Evolutionary conservation across 2,888 invertebrate species (phyloP), one percentile per base, ranked within the genome.

Genomic region (Steinernema scapterisci): DNA sequence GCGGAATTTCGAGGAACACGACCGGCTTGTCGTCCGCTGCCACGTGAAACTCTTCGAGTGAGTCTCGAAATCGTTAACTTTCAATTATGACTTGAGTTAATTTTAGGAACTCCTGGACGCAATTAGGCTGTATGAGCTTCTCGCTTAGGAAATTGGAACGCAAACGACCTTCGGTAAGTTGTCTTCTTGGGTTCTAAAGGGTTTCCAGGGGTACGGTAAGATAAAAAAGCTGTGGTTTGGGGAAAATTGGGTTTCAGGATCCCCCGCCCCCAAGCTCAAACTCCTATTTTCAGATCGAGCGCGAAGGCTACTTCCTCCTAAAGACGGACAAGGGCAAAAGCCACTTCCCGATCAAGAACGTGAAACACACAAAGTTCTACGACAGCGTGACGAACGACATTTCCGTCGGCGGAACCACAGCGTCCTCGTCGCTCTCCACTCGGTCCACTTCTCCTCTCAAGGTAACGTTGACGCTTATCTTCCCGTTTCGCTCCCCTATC

Each of bases 41-140:
- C 38, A 63, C 27, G 63, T 63, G 16, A 25, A 63, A 16, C 52
- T 23, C 23, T 52, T 21, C 23, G 52, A 52, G 52, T 52, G 23
- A 52, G 52, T 52, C 52, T 6, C 23, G 11, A 6, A 48, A 48
- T 19, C 48, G 52, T 21, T 11, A 19, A 11, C 21, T 52, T 21
- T 52, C 52, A 19, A 21, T 38, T 38, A 38, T 16, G 16, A 48
- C 16, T 13, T 6, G 31, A 6, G 25, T 16, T 31, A 11, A n/a
- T 63, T 63, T 16, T n/a, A 63, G 63, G 11, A 25, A 63, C 13
- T 63, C 63, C 11, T 63, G 63, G 63, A 63, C 63, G 27, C 27
- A 31, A 63, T n/a, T 84, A 31, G 84, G 84, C 46, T 80, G 82
- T 51, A 84, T 84, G 84, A 77, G 81, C 11, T 84, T 84, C 74